A percentile compares a stretch with the other conserved stretches of the same genome.
Conservation (phyloP, 2,113 vertebrate genomes). For the Alexandromys fortis region DNA sequence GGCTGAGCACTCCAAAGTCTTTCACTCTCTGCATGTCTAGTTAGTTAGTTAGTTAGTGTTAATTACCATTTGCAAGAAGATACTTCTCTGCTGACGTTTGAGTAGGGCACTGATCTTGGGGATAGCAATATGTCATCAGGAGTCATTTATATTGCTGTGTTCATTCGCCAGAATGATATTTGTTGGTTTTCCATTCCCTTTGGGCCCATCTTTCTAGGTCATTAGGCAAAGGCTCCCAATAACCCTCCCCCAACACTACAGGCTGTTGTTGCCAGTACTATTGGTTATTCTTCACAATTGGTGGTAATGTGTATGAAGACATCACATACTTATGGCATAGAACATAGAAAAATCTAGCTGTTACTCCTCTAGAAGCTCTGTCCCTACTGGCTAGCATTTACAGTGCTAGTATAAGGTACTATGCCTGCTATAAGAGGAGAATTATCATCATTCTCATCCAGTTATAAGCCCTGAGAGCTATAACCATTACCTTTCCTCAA, state of each 20-base stretch:
- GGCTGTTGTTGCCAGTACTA: background rate
- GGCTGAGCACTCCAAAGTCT: background rate
- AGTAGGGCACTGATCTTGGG: background rate
- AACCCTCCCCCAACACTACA: background rate
- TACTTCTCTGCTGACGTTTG: background rate
- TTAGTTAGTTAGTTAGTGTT: background rate
- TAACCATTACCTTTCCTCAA: too few relatives aligned
- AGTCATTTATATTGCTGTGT: background rate
- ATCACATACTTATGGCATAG: background rate
- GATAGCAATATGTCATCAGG: background rate
- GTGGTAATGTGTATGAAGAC: background rate
- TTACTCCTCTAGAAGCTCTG: background rate
- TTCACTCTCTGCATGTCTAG: background rate
- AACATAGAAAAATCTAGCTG: background rate
- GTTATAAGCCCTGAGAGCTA: background rate
- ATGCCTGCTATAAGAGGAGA: background rate
- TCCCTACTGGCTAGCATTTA: background rate
- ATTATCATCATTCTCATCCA: background rate
- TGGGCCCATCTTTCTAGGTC: background rate
- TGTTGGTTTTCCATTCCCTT: background rate
- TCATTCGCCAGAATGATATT: background rate
- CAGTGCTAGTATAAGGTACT: background rate
- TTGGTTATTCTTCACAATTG: background rate
- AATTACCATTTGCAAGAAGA: background rate
- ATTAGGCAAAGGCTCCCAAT: background rate